Evolutionary conservation across 1,140 invertebrate species (phyloP).

Genomic region (Neodiprion virginianus): DNA sequence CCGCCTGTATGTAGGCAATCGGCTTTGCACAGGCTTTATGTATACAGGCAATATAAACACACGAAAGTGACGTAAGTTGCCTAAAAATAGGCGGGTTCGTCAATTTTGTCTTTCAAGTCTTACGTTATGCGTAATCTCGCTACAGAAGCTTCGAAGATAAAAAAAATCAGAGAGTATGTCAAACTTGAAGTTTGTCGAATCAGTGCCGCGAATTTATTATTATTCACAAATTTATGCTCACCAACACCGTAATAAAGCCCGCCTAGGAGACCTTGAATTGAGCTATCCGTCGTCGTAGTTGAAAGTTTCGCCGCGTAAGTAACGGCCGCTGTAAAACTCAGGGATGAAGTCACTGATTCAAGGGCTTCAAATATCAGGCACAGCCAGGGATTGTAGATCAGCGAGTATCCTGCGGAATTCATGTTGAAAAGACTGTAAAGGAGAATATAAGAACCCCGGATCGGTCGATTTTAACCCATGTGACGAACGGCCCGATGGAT

Average conservation of each 20-base stretch:
- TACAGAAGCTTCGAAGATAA: not conserved
- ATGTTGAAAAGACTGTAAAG: not conserved
- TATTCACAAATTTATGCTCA: constrained; percentile 47
- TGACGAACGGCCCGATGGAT: not conserved
- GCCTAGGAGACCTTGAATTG: constrained; percentile 81
- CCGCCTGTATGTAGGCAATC: too few species aligned
- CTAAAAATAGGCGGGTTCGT: too few species aligned
- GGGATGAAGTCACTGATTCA: constrained; percentile 83
- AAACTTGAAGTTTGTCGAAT: constrained; percentile 13
- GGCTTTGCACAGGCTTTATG: too few species aligned
- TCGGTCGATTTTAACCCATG: not conserved
- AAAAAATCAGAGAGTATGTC: not conserved
- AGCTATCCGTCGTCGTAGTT: constrained; percentile 80
- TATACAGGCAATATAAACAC: too few species aligned
- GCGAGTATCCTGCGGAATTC: constrained; percentile 72
- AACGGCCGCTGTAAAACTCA: constrained; percentile 83
- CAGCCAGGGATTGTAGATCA: constrained; percentile 83
- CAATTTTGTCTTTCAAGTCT: not conserved
- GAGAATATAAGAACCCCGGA: not conserved
- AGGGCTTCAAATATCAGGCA: constrained; percentile 83
- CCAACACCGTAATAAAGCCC: constrained; percentile 84
- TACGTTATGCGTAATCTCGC: too few species aligned
- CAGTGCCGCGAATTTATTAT: not conserved
- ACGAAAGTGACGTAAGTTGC: too few species aligned
- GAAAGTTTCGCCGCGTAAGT: constrained; percentile 82